Evolutionary conservation across 1,140 invertebrate species (phyloP).

Genomic region (Triops cancriformis): DNA sequence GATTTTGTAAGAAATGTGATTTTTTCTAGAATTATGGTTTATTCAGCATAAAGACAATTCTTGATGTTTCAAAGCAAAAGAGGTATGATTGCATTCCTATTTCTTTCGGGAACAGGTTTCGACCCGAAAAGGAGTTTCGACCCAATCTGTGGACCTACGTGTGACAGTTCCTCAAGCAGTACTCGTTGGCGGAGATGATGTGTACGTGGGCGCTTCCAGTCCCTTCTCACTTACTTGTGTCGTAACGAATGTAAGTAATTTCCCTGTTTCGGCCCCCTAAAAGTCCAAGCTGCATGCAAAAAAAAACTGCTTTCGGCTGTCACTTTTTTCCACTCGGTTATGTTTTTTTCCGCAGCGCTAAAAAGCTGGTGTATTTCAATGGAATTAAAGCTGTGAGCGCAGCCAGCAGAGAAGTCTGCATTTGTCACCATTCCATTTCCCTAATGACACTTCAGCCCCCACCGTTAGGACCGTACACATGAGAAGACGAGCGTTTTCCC

Average conservation of each 20-base stretch:
- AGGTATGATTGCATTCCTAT: not conserved
- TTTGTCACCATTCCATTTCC: conserved; percentile 10
- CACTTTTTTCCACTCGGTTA: not conserved
- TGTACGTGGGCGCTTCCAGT: conserved; percentile 22
- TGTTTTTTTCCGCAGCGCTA: not conserved
- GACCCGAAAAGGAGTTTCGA: conserved; percentile 18
- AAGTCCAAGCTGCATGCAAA: too few species aligned
- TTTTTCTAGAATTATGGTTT: too few species aligned
- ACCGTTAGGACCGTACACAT: not conserved
- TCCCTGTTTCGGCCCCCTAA: too few species aligned
- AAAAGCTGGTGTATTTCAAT: not conserved
- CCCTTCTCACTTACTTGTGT: conserved; percentile 26
- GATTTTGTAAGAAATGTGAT: not conserved
- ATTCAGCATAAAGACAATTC: too few species aligned
- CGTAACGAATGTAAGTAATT: conserved; percentile 25
- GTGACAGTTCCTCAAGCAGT: conserved; percentile 25
- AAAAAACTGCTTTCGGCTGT: not conserved
- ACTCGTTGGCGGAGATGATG: conserved; percentile 22
- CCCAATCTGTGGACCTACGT: conserved; percentile 23
- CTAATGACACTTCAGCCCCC: not conserved
- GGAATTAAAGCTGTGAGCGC: not conserved
- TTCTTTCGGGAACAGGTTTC: not conserved
- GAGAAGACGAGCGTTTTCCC: not conserved
- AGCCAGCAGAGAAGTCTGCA: not conserved
- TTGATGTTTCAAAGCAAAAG: too few species aligned